Evolutionary conservation across 2,113 vertebrate species (phyloP).

Genomic region (Montifringilla adamsi): DNA sequence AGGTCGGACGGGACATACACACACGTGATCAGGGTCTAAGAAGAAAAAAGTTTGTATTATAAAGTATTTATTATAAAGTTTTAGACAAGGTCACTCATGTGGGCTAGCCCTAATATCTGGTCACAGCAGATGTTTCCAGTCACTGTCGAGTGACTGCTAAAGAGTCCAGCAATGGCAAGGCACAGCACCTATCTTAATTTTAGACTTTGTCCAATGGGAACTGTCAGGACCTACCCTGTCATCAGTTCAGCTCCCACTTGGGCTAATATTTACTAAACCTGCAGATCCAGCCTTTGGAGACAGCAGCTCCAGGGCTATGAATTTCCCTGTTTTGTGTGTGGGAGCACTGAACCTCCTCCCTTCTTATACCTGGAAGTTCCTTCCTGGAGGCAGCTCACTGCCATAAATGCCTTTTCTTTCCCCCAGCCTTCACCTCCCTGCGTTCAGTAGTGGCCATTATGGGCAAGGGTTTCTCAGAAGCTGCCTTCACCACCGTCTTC

Average conservation of each 20-base stretch:
- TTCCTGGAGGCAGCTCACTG: neutral
- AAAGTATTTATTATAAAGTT: too few species aligned
- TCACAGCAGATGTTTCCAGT: neutral
- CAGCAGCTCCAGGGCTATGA: neutral
- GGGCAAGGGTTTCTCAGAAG: slow-evolving; percentile 82
- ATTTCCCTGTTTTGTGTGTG: neutral
- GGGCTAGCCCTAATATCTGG: neutral
- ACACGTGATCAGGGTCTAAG: too few species aligned
- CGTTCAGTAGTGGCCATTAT: slow-evolving; percentile 72
- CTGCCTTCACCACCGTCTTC: slow-evolving; percentile 76
- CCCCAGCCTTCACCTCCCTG: slow-evolving; percentile 63
- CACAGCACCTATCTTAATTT: neutral
- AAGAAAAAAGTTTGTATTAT: too few species aligned
- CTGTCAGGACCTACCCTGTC: neutral
- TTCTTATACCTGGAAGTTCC: neutral
- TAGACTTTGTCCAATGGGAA: neutral
- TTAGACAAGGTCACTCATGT: neutral
- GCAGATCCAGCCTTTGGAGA: neutral
- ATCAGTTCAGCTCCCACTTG: neutral
- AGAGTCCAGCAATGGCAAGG: neutral
- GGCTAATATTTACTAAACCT: neutral
- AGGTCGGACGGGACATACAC: too few species aligned
- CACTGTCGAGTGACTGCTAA: neutral
- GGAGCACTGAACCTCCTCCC: neutral
- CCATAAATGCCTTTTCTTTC: neutral